These are phyloP conservation scores for Mythimna impura DNA, from an alignment of 2,888 invertebrate species.

Conservation along the genomic window DNA sequence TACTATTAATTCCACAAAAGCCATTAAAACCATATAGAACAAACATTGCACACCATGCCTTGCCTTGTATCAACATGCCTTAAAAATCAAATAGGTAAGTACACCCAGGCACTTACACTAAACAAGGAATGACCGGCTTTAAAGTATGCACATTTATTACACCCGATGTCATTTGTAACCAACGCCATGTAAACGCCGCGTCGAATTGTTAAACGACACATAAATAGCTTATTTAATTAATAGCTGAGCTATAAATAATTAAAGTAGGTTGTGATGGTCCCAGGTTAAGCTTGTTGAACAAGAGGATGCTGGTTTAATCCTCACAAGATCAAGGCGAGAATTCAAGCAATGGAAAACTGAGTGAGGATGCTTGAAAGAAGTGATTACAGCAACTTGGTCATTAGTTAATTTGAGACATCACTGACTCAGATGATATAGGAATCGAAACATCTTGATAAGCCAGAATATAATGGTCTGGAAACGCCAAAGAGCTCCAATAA, in stretches of 20 bases:
- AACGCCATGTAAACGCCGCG: slow-evolving; percentile 30
- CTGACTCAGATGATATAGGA: too few species aligned
- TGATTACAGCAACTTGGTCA: neutral
- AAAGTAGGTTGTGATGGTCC: neutral
- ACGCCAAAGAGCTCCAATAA: too few species aligned
- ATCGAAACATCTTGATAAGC: too few species aligned
- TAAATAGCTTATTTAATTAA: slow-evolving; percentile 38
- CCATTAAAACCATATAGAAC: neutral
- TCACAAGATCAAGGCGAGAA: neutral
- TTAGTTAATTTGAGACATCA: too few species aligned
- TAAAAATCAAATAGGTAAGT: slow-evolving; percentile 12
- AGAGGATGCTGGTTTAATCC: neutral
- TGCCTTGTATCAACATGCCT: slow-evolving; percentile 3
- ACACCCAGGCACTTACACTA: slow-evolving; percentile 1
- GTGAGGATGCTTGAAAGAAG: neutral
- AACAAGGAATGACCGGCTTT: slow-evolving; percentile 14
- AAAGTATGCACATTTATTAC: slow-evolving; percentile 42
- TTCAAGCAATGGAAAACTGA: too few species aligned
- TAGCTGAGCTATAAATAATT: slow-evolving; percentile 16
- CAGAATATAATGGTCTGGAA: neutral
- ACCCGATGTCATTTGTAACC: slow-evolving; percentile 30
- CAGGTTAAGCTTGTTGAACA: slow-evolving; percentile 1
- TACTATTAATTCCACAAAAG: neutral
- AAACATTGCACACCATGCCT: slow-evolving; percentile 12
- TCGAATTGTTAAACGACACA: slow-evolving; percentile 39